Evolutionary conservation across 1,140 invertebrate genomes (phyloP), one percentile per base, ranked within the genome.

Genomic region (Drosophila micromelanica): DNA sequence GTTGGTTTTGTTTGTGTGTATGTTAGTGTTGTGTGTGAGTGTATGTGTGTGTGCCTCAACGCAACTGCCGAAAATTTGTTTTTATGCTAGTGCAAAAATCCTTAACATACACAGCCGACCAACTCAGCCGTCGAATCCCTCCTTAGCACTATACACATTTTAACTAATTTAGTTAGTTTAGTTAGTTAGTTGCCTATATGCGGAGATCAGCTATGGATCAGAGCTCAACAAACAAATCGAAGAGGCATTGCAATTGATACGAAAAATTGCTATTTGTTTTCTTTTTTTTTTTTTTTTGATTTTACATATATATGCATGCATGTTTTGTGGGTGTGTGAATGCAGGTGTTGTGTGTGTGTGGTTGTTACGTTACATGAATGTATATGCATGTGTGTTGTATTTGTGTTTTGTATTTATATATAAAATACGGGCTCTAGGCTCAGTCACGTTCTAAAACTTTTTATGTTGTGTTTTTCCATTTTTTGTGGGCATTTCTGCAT

Each of bases 391-490:
- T 32, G 51, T 37, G 43, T 38, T 46, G 15, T 60, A 20, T 27
- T 38, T 40, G 15, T 63, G 42, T 62, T 59, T 56, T 45, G 12
- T 32, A 48, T 73, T 20, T 65, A 17, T 74, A 48, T 65, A 57
- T 64, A 70, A 70, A 79, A 64, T 79, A 64, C 55, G 54, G 71
- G 76, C 73, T 80, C 65, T 78, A 72, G 80, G 76, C 80, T 85
- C 80, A 84, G 80, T 85, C 80, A 73, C 80, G 59, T 71, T 72
- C 74, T 69, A 84, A 75, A 82, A 84, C 80, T 62, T 70, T 42
- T 51, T 52, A 13, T 52, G 51, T 56, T 27, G 30, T 32, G 32
- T 20, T 2, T 56, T 37, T 11, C 23, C 23, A 55, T 55, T 48
- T 49, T n/a, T 32, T 35, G 1, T 13, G n/a, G 15, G 12, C 30